Evolutionary conservation across 2,797 vertebrate species (phyloP).

Genomic region (Rhabdophis nuchalis): DNA sequence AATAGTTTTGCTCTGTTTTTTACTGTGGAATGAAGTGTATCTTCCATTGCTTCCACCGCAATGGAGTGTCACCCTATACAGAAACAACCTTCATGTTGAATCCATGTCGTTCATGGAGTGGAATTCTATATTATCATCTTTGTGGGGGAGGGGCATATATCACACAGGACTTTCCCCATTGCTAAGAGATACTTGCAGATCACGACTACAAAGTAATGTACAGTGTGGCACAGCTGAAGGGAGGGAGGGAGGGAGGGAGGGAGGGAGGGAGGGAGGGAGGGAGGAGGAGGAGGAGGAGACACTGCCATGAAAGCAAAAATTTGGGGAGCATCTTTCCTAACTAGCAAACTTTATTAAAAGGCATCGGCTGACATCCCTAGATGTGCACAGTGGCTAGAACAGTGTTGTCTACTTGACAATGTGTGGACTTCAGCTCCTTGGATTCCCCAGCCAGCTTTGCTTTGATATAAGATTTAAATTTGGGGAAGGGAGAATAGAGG

Average conservation of each 20-base stretch:
- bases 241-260: conserved; percentile 20
- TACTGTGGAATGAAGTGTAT: not conserved
- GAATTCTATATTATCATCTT: not conserved
- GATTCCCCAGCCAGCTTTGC: not conserved
- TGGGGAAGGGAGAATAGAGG: not conserved
- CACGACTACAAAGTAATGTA: conserved; percentile 40
- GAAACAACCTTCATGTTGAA: not conserved
- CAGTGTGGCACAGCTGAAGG: conserved; percentile 59
- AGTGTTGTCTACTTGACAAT: too few species aligned
- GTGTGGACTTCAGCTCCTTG: too few species aligned
- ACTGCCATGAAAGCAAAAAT: conserved; percentile 48
- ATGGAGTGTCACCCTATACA: not conserved
- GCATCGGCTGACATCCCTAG: not conserved
- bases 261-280: not conserved
- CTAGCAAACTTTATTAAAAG: not conserved
- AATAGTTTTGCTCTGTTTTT: not conserved
- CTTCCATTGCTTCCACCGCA: not conserved
- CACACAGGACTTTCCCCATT: conserved; percentile 5
- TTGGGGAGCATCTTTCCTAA: not conserved
- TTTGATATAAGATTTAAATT: not conserved
- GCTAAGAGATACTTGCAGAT: conserved; percentile 45
- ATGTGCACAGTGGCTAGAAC: not conserved
- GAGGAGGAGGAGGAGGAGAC: conserved; percentile 19
- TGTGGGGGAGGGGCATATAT: accelerated
- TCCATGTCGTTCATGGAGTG: not conserved